phyloP scores from a whole-genome alignment of 1,140 invertebrate genomes.

The Temnothorax nylanderi region DNA sequence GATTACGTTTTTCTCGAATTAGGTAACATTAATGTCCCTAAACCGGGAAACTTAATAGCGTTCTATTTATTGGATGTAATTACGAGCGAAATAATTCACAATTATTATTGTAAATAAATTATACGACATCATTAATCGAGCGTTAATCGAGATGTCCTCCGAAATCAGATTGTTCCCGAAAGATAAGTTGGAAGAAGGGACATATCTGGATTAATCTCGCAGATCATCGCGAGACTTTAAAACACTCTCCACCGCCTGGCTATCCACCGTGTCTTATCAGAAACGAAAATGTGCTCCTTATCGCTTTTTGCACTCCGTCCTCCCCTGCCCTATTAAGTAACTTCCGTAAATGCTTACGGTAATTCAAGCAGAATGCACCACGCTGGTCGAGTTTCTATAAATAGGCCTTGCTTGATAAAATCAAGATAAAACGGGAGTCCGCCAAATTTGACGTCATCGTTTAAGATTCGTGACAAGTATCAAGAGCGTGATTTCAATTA shows the following conservation, averaged over 20 bases:
- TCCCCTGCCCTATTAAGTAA: background rate
- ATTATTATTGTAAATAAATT: slow-evolving; percentile 26
- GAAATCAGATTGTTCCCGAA: background rate
- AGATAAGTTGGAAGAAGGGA: background rate
- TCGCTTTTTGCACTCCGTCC: background rate
- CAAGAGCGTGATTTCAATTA: slow-evolving; percentile 18
- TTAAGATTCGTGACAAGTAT: background rate
- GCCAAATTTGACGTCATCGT: background rate
- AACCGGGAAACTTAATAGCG: slow-evolving; percentile 12
- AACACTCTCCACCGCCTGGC: background rate
- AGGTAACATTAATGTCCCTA: background rate
- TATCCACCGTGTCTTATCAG: background rate
- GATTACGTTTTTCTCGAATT: background rate
- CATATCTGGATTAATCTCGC: slow-evolving; percentile 1
- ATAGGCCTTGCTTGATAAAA: slow-evolving; percentile 44
- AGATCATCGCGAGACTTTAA: slow-evolving; percentile 16
- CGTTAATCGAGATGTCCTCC: background rate
- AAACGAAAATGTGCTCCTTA: slow-evolving; percentile 20
- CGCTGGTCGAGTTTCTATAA: slow-evolving; percentile 43
- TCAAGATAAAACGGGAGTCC: background rate
- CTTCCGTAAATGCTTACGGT: slow-evolving; percentile 17
- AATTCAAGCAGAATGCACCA: slow-evolving; percentile 9
- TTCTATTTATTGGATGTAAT: slow-evolving; percentile 33
- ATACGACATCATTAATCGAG: background rate
- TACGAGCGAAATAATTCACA: slow-evolving; percentile 13